Evolutionary conservation across 2,113 vertebrate species (phyloP).

Genomic region (Pseudolaguvia tuberculata): DNA sequence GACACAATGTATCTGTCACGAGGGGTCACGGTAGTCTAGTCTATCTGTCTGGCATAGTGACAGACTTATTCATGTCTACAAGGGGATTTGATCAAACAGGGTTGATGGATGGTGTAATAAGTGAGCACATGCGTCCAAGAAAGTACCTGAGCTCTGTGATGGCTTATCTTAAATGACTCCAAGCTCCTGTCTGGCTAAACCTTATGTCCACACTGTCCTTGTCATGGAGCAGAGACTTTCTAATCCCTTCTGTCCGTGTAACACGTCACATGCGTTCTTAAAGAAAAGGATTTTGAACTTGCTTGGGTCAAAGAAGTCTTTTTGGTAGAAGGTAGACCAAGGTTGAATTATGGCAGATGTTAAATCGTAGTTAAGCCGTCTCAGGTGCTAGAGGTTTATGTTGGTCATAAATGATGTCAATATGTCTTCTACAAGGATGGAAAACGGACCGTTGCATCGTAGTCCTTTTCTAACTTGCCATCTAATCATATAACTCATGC

Average conservation of each 20-base stretch:
- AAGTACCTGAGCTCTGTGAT: slow-evolving; percentile 47
- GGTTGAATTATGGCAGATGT: slow-evolving; percentile 14
- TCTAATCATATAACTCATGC: background rate
- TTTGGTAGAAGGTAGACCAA: background rate
- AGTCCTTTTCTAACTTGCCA: background rate
- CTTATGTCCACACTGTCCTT: background rate
- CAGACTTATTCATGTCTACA: slow-evolving; percentile 50
- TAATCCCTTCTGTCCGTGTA: background rate
- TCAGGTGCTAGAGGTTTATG: slow-evolving; percentile 7
- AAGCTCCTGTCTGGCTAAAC: slow-evolving; percentile 10
- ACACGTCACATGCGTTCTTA: background rate
- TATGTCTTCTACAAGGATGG: background rate
- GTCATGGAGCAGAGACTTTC: background rate
- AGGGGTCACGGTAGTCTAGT: slow-evolving; percentile 42
- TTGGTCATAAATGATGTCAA: background rate
- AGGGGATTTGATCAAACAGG: slow-evolving; percentile 54
- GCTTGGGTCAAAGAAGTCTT: background rate
- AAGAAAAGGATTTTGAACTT: background rate
- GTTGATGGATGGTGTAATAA: slow-evolving; percentile 63
- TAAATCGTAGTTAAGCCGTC: slow-evolving; percentile 20
- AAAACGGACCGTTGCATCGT: background rate
- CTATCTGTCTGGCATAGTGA: slow-evolving; percentile 52
- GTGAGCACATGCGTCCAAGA: slow-evolving; percentile 15
- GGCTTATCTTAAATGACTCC: slow-evolving; percentile 27
- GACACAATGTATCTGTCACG: slow-evolving; percentile 21